Evolutionary conservation across 2,113 vertebrate genomes (phyloP).

Genomic region (Coracopsis vasa): DNA sequence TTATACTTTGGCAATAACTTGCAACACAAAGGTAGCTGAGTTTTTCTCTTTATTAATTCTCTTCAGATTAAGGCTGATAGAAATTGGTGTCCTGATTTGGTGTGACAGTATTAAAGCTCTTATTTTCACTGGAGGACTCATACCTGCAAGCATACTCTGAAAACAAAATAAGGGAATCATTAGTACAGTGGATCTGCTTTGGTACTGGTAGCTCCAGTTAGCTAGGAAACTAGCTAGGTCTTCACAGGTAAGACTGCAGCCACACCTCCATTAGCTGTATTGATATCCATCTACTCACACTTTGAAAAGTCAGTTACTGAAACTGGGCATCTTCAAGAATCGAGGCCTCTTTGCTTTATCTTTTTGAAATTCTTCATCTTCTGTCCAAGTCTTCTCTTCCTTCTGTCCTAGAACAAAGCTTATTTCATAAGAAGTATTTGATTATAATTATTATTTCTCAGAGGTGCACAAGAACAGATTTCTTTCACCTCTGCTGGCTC

Average conservation of each 20-base stretch:
- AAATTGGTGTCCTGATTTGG: neutral
- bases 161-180: neutral
- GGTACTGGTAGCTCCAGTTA: neutral
- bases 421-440: neutral
- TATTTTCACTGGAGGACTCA: neutral
- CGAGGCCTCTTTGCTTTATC: neutral
- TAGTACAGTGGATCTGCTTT: neutral
- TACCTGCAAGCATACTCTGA: neutral
- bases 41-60: neutral
- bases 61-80: neutral
- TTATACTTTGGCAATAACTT: neutral
- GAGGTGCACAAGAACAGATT: neutral
- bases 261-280: rapidly evolving
- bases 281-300: neutral
- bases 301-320: neutral
- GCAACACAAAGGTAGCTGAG: neutral
- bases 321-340: neutral
- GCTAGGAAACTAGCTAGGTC: neutral
- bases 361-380: neutral
- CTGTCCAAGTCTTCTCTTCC: neutral
- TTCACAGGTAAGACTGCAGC: neutral
- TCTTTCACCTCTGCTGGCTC: neutral
- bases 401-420: neutral
- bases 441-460: neutral
- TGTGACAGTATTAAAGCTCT: neutral